Percentiles rank a stretch among this genome's conserved stretches.
Evolutionary conservation across 1,140 invertebrate species (phyloP).

Genomic region (Lordiphosa clarofinis): DNA sequence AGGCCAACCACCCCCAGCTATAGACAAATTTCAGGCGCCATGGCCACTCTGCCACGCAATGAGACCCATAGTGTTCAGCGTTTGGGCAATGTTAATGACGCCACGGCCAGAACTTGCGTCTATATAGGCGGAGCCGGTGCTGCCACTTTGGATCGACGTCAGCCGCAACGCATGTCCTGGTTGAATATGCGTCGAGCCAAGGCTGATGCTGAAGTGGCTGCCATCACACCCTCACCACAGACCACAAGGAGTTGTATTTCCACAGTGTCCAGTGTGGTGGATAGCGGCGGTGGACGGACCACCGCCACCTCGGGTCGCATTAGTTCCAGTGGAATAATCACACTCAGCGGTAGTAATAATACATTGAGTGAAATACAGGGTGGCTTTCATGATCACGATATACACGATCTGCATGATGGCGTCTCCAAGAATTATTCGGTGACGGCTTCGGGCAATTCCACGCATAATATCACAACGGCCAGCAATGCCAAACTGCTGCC

Average conservation of each 20-base stretch:
- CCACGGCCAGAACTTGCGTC: slow-evolving; percentile 61
- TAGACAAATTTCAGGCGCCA: slow-evolving; percentile 57
- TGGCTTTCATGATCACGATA: slow-evolving; percentile 49
- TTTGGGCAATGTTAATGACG: slow-evolving; percentile 41
- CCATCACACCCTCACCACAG: slow-evolving; percentile 70
- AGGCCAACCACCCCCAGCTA: slow-evolving; percentile 44
- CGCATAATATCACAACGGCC: slow-evolving; percentile 69
- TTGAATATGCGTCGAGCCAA: slow-evolving; percentile 69
- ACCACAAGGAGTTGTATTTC: slow-evolving; percentile 74
- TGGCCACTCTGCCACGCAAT: slow-evolving; percentile 55
- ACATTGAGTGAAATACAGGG: slow-evolving; percentile 70
- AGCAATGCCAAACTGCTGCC: slow-evolving; percentile 71
- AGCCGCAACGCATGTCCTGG: slow-evolving; percentile 73
- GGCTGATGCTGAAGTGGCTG: slow-evolving; percentile 43
- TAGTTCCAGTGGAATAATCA: slow-evolving; percentile 72
- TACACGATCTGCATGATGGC: slow-evolving; percentile 53
- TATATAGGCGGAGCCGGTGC: slow-evolving; percentile 56
- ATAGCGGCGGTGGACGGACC: slow-evolving; percentile 67
- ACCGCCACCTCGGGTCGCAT: slow-evolving; percentile 75
- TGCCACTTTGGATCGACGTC: slow-evolving; percentile 58
- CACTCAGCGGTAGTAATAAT: slow-evolving; percentile 73
- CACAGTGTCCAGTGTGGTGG: slow-evolving; percentile 69
- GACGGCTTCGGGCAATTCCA: slow-evolving; percentile 46
- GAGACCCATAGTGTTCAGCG: slow-evolving; percentile 49
- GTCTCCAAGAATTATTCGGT: slow-evolving; percentile 65